Percentiles rank a stretch among this genome's conserved stretches.
These are phyloP conservation scores for Gorsachius goisagi DNA, from an alignment of 2,113 vertebrate species.

Conservation along the genomic window DNA sequence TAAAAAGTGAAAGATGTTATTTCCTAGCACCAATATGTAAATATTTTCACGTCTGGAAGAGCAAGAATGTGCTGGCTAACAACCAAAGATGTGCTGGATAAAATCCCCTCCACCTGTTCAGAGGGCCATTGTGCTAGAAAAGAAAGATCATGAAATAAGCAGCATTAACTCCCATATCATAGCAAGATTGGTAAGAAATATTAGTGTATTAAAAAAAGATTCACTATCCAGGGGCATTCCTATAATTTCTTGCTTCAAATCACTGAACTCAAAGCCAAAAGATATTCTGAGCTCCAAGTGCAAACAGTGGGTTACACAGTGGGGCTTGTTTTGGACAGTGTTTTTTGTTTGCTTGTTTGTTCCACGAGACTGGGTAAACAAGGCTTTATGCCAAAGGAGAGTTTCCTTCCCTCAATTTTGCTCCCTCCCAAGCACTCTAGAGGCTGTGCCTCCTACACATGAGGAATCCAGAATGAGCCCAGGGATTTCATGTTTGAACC, in stretches of 20 bases:
- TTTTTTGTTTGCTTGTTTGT: conserved; percentile 46
- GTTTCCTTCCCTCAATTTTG: not conserved
- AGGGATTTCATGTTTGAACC: conserved; percentile 39
- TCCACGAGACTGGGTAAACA: conserved; percentile 18
- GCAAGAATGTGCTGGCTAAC: conserved; percentile 51
- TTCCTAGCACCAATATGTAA: conserved; percentile 16
- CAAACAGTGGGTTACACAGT: conserved; percentile 14
- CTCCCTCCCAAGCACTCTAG: not conserved
- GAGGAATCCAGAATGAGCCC: conserved; percentile 36
- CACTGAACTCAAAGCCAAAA: not conserved
- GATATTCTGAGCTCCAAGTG: not conserved
- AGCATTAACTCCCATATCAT: not conserved
- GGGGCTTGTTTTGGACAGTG: not conserved
- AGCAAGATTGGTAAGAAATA: not conserved
- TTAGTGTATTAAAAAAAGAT: not conserved
- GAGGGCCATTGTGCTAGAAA: not conserved
- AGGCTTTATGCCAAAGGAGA: not conserved
- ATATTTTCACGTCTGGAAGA: conserved; percentile 49
- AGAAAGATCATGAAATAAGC: not conserved
- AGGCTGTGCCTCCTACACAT: not conserved
- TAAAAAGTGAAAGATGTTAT: not conserved
- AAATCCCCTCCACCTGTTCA: conserved; percentile 52
- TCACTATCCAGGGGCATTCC: not conserved
- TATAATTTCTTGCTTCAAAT: not conserved
- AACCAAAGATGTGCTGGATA: conserved; percentile 55